A percentile compares a stretch with the other conserved stretches of the same genome.
These are phyloP conservation scores for Lepidurus packardi DNA, from an alignment of 1,140 invertebrate genomes.

Conservation along the genomic window DNA sequence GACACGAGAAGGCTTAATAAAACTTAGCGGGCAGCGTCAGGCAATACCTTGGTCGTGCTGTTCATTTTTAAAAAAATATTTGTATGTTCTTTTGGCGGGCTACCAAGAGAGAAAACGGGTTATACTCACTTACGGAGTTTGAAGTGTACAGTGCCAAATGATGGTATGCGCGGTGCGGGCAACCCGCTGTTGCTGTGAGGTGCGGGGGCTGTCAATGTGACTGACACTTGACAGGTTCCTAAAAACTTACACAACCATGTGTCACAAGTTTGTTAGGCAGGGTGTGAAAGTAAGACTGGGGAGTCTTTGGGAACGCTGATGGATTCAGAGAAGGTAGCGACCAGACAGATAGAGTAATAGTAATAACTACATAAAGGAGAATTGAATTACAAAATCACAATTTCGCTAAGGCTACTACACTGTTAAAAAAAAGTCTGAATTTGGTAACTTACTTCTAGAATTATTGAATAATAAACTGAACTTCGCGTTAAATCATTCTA, in stretches of 20 bases:
- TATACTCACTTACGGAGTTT: not conserved
- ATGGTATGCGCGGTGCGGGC: not conserved
- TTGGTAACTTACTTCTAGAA: no score
- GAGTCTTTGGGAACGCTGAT: not conserved
- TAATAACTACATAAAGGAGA: no score
- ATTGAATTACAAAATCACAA: no score
- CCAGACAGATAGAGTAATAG: no score
- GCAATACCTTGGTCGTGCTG: constrained; percentile 9
- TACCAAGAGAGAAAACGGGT: not conserved
- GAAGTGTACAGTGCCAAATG: not conserved
- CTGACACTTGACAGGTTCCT: constrained; percentile 18
- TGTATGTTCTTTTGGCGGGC: not conserved
- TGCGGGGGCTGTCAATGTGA: not conserved
- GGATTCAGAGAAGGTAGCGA: no score
- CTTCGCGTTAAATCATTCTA: no score
- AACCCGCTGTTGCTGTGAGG: constrained; percentile 9
- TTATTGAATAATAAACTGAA: no score
- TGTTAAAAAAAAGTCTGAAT: no score
- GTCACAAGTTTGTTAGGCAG: not conserved
- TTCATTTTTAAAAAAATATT: not conserved
- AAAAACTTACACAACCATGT: constrained; percentile 22
- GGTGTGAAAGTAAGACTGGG: not conserved
- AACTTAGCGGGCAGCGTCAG: not conserved
- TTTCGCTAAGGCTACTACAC: no score
- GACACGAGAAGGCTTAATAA: constrained; percentile 10